A percentile compares a stretch with the other conserved stretches of the same genome.
Conservation (phyloP, 1,140 invertebrate species). For the Euwallacea fornicatus region DNA sequence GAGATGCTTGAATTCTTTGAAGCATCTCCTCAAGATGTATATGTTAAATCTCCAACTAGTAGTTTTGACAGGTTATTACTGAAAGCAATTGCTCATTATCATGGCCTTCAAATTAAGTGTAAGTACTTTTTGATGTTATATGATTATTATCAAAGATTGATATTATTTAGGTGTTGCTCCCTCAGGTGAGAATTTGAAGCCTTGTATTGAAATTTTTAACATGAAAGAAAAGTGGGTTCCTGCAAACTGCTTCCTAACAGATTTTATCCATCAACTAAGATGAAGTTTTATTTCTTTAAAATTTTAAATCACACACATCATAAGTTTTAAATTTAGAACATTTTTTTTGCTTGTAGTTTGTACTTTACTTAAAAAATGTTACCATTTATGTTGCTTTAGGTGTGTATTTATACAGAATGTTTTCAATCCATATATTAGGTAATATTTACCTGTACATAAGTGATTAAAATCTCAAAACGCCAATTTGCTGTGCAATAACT, state of each 20-base stretch:
- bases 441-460: no score
- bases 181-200: conserved; percentile 28
- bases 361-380: neutral
- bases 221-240: conserved; percentile 38
- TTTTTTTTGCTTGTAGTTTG: neutral
- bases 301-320: neutral
- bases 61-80: conserved; percentile 48
- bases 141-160: conserved; percentile 4
- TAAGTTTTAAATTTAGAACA: neutral
- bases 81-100: conserved; percentile 48
- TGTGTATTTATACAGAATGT: neutral
- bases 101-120: conserved; percentile 46
- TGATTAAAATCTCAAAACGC: no score
- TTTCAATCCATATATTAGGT: no score
- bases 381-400: neutral
- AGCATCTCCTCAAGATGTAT: conserved; percentile 37
- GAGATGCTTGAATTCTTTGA: conserved; percentile 47
- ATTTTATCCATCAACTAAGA: conserved; percentile 42
- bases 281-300: conserved; percentile 15
- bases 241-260: conserved; percentile 41
- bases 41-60: conserved; percentile 41
- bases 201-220: conserved; percentile 44
- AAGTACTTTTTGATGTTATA: conserved; percentile 6
- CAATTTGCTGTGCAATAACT: no score
- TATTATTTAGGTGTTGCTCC: conserved; percentile 36